Evolutionary conservation across 2,888 invertebrate species (phyloP).

Genomic region (Microchrysa polita): DNA sequence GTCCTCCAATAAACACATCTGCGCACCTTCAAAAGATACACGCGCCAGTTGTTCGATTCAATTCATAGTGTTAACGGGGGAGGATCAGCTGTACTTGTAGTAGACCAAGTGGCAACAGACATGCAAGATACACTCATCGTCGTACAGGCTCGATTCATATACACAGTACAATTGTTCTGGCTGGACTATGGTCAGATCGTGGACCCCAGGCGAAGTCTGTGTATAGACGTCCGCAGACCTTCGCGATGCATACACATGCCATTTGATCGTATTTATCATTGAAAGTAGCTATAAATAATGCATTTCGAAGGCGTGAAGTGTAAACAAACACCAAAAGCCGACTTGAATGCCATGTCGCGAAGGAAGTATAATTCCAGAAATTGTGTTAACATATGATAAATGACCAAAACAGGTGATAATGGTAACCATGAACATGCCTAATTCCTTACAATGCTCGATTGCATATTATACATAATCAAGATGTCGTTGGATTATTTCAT

Average conservation of each 20-base stretch:
- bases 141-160: slow-evolving; percentile 32
- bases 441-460: slow-evolving; percentile 17
- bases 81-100: slow-evolving; percentile 27
- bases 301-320: slow-evolving; percentile 46
- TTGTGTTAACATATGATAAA: slow-evolving; percentile 47
- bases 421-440: slow-evolving; percentile 42
- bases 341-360: slow-evolving; percentile 18
- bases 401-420: slow-evolving; percentile 47
- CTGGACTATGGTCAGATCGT: slow-evolving; percentile 18
- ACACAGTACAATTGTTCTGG: slow-evolving; percentile 32
- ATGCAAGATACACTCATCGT: slow-evolving; percentile 13
- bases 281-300: slow-evolving; percentile 45
- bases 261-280: slow-evolving; percentile 41
- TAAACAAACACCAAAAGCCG: slow-evolving; percentile 44
- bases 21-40: slow-evolving; percentile 33
- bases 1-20: slow-evolving; percentile 16
- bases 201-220: slow-evolving; percentile 17
- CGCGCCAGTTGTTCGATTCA: slow-evolving; percentile 38
- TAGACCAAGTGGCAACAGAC: slow-evolving; percentile 35
- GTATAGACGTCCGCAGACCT: neutral
- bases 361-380: slow-evolving; percentile 37
- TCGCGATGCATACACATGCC: slow-evolving; percentile 38
- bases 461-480: slow-evolving; percentile 32
- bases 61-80: slow-evolving; percentile 36
- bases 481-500: slow-evolving; percentile 33